Conservation (phyloP, 2,888 invertebrate genomes). For the Amphipyra berbera region DNA sequence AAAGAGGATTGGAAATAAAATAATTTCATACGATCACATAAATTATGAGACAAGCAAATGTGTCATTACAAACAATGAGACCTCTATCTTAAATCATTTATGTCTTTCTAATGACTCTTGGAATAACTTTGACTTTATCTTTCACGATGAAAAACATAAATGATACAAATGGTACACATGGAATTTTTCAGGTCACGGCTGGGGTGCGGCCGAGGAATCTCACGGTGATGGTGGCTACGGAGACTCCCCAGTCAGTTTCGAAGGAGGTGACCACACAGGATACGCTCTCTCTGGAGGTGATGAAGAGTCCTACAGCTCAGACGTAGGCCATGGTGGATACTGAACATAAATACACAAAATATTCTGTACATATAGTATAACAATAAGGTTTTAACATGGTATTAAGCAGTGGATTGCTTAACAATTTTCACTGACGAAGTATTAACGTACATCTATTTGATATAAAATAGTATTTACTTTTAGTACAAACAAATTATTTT, state of each 20-base stretch:
- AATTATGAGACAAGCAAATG: constrained; percentile 18
- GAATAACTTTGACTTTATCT: constrained; percentile 24
- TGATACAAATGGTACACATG: constrained; percentile 13
- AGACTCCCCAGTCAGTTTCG: constrained; percentile 83
- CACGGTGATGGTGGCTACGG: constrained; percentile 73
- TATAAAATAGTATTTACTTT: constrained; percentile 10
- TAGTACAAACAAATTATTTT: constrained; percentile 33
- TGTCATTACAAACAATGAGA: constrained; percentile 29
- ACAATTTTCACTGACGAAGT: constrained; percentile 7
- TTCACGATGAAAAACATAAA: constrained; percentile 9
- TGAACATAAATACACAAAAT: constrained; percentile 38
- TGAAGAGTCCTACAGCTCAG: constrained; percentile 65
- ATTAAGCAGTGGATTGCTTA: constrained; percentile 13
- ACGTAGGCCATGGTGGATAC: constrained; percentile 69
- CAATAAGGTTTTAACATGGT: constrained; percentile 20
- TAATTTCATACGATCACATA: neutral
- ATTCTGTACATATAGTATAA: constrained; percentile 42
- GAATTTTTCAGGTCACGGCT: constrained; percentile 77
- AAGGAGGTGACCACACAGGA: constrained; percentile 77
- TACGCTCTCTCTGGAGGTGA: constrained; percentile 75
- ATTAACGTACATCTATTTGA: constrained; percentile 3
- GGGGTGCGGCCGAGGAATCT: constrained; percentile 84
- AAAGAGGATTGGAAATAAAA: neutral
- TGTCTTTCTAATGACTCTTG: constrained; percentile 31
- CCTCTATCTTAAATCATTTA: constrained; percentile 26